phyloP scores from a whole-genome alignment of 2,888 invertebrate species.

The Oxytorus armatus region DNA sequence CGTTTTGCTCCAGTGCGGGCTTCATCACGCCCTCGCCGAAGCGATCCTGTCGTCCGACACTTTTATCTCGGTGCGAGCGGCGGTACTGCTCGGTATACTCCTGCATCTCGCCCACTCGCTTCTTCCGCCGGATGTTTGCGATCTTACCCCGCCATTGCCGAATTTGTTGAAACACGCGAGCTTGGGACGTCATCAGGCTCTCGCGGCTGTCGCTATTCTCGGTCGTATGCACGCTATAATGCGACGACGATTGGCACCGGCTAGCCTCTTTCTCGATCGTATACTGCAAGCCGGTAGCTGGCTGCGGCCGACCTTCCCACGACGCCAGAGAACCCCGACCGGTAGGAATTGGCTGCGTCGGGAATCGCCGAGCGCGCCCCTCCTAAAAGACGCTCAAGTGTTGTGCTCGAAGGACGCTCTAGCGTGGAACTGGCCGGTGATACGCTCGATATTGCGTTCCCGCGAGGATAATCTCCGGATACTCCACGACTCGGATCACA shows the following conservation, averaged over 20 bases:
- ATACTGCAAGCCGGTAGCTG: constrained; percentile 86
- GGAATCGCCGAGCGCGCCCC: constrained; percentile 79
- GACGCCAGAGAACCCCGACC: constrained; percentile 76
- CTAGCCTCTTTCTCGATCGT: constrained; percentile 93
- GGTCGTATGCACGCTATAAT: constrained; percentile 92
- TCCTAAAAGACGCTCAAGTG: constrained; percentile 92
- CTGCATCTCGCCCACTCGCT: constrained; percentile 94
- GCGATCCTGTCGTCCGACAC: constrained; percentile 96
- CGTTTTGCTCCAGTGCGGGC: constrained; percentile 94
- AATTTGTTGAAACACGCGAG: constrained; percentile 92
- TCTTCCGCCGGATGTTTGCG: constrained; percentile 94
- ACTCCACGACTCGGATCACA: constrained; percentile 88
- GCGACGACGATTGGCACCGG: constrained; percentile 92
- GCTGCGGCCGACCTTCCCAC: constrained; percentile 78
- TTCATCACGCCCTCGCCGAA: constrained; percentile 95
- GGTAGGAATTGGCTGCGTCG: constrained; percentile 81
- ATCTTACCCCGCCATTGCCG: constrained; percentile 93
- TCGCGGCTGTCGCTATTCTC: constrained; percentile 92
- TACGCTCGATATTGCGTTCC: constrained; percentile 86
- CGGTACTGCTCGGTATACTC: constrained; percentile 94
- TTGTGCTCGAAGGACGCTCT: constrained; percentile 91
- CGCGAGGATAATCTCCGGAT: constrained; percentile 86
- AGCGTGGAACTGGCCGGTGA: constrained; percentile 97
- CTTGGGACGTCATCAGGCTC: constrained; percentile 91
- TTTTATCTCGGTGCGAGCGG: constrained; percentile 95